Conservation (phyloP, 2,113 vertebrate genomes). For the Fregata magnificens region DNA sequence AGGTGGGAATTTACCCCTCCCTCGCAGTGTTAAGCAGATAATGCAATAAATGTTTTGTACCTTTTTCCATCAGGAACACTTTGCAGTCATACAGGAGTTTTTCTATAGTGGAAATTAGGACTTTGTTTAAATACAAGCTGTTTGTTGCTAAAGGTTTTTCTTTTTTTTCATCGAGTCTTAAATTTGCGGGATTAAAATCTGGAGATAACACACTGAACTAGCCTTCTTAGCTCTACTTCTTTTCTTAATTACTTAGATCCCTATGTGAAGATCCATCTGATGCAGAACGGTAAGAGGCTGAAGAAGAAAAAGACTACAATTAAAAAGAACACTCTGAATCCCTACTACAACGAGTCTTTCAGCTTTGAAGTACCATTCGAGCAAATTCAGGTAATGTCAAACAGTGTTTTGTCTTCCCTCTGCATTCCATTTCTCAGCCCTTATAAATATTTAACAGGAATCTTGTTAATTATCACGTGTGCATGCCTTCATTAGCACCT, state of each 20-base stretch:
- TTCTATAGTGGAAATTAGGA: background rate
- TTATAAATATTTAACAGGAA: constrained; percentile 46
- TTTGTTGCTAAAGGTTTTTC: background rate
- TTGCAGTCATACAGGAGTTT: background rate
- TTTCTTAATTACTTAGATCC: constrained; percentile 83
- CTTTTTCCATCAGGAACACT: background rate
- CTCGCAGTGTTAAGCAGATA: background rate
- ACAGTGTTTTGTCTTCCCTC: constrained; percentile 18
- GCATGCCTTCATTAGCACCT: constrained; percentile 56
- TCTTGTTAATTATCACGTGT: constrained; percentile 41
- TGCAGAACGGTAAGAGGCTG: constrained; percentile 98
- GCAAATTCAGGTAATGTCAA: constrained; percentile 95
- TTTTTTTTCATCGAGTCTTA: background rate
- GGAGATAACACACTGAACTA: background rate
- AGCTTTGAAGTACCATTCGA: constrained; percentile 99
- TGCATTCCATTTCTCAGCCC: constrained; percentile 27
- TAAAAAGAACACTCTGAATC: constrained; percentile 99
- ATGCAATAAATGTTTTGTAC: background rate
- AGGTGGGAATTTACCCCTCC: background rate
- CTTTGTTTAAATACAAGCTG: background rate
- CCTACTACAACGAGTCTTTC: constrained; percentile 99
- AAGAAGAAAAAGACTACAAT: constrained; percentile 99
- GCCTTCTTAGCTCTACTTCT: background rate
- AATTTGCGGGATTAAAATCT: background rate
- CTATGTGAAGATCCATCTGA: constrained; percentile 98